Evolutionary conservation across 2,888 invertebrate genomes (phyloP).

Genomic region (Apamea epomidion): DNA sequence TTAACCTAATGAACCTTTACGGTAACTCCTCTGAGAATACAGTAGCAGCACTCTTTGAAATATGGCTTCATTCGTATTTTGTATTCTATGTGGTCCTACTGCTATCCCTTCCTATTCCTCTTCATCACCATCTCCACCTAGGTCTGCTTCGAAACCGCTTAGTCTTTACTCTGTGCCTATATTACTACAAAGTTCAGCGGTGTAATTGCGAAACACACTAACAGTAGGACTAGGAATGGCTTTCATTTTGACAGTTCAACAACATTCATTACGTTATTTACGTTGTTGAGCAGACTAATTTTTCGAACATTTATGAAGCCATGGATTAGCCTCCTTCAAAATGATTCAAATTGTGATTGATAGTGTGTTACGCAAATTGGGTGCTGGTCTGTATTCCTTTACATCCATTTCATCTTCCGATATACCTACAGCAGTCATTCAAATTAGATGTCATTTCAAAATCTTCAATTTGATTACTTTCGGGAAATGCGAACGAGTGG

Average conservation of each 20-base stretch:
- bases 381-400: background rate
- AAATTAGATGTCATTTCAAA: constrained; percentile 29
- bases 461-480: constrained; percentile 30
- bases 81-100: background rate
- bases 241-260: background rate
- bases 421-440: constrained; percentile 1
- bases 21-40: constrained; percentile 1
- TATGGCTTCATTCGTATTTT: constrained; percentile 23
- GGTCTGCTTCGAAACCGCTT: background rate
- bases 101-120: background rate
- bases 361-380: background rate
- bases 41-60: background rate
- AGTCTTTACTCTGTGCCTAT: background rate
- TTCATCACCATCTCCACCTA: background rate
- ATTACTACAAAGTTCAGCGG: background rate
- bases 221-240: background rate
- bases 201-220: background rate
- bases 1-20: constrained; percentile 39
- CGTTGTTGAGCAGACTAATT: background rate
- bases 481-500: constrained; percentile 7
- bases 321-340: background rate
- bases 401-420: background rate
- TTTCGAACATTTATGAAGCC: background rate
- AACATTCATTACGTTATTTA: background rate
- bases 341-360: background rate